Base-by-base conservation (phyloP, 2,888 invertebrate species). In the Dryomyza anilis region DNA sequence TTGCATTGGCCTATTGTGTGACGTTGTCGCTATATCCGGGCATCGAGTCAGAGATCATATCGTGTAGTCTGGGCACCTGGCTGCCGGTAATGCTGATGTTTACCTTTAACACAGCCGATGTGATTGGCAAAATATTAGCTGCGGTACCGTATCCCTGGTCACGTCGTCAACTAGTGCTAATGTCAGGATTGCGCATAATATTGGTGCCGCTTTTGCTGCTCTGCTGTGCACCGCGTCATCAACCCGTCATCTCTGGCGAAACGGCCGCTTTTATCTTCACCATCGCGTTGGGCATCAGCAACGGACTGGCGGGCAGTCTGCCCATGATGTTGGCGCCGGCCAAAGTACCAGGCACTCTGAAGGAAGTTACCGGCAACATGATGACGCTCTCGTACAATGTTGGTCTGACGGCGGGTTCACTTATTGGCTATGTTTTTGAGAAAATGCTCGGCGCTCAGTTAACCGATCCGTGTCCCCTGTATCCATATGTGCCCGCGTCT, bases 11-110 rank as follows among this genome's bases (percentile, higher is more conserved):
- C 2, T 96, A 96, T 80, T 93, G 94, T 78, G 93, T 95, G 0
- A 96, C 96, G 0, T 86, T 96, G 3, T 93, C 93, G 67, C 85
- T 96, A 19, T 96, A 96, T 79, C 96, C 96, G 0, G 96, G 96
- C 58, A 93, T 96, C 57, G 90, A 94, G 63, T 93, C 95, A 0
- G 95, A 96, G 81, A 91, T 96, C 29, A 87, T 89, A 14, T 94
- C 94, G 65, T 95, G 95, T 77, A 87, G 87, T 25, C 88, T 94
- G 45, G 89, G 90, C 16, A 88, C 90, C 2, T 96, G 96, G 95
- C 94, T 95, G 92, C 95, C 96, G 0, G 93, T 96, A 30, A 85
- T 95, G 46, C 86, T 96, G 65, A 95, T 96, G 93, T 90, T 94
- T 1, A 87, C 91, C 10, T 96, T 96, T 80, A 96, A 96, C 76